These are phyloP conservation scores for Seira ritae DNA, from an alignment of 2,888 invertebrate genomes.

Conservation along the genomic window DNA sequence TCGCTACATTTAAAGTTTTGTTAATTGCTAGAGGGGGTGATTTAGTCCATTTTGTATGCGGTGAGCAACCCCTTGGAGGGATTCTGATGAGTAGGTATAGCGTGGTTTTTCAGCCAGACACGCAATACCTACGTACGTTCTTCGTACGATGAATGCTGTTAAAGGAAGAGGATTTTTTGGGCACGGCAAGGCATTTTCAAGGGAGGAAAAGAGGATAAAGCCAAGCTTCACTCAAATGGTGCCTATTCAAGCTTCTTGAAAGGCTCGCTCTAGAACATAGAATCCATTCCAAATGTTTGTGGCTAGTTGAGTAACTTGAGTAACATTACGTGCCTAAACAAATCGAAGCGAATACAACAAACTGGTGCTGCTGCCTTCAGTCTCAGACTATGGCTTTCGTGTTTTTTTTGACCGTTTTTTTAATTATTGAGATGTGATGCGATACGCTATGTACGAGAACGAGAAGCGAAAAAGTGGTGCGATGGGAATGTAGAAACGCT, in stretches of 20 bases:
- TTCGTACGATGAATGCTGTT: background rate
- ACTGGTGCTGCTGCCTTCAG: background rate
- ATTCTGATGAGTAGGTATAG: constrained; percentile 13
- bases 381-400: background rate
- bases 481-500: background rate
- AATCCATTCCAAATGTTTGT: background rate
- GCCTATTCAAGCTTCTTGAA: background rate
- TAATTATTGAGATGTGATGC: background rate
- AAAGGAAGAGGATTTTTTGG: no score
- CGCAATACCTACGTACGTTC: background rate
- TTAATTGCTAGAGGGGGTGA: background rate
- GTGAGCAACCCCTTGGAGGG: constrained; percentile 41
- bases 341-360: background rate
- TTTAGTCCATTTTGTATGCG: background rate
- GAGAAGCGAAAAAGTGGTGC: background rate
- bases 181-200: no score
- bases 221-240: background rate
- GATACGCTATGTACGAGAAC: background rate
- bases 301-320: no score
- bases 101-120: background rate
- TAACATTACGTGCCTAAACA: background rate
- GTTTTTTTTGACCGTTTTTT: background rate
- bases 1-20: constrained; percentile 1
- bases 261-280: background rate
- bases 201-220: no score